Evolutionary conservation across 2,888 invertebrate genomes (phyloP), one percentile per base, ranked within the genome.

Genomic region (Andrena bucephala): DNA sequence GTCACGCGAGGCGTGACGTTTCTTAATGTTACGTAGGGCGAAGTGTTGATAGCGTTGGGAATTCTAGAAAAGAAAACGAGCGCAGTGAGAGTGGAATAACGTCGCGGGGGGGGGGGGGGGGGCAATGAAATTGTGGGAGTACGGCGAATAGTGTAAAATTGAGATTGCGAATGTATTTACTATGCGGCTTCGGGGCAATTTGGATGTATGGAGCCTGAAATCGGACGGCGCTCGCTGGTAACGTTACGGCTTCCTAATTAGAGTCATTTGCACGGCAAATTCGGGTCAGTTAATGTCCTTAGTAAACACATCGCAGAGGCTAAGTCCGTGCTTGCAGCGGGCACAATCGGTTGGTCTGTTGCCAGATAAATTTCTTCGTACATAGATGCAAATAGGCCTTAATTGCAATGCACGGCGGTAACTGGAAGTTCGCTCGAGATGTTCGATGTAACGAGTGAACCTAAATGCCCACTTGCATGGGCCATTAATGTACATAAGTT

Each of bases 351-450:
- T 69, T 83, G 76, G 81, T 70, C 69, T 60, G 72, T 60, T 68
- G 83, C 81, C 83, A 81, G 65, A 72, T 81, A 81, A 73, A 77
- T 83, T 81, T 76, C 42, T 73, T 73, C 73, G 60, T 20, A 57
- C 62, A 57, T 57, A 63, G 42, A 65, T 31, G 70, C 77, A 69
- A 83, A 81, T 59, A 77, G 76, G 60, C 68, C 73, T 81, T 73
- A 81, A 83, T 83, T 62, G 70, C 67, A 70, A 67, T 48, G 33
- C 66, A 33, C 59, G 66, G 65, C 48, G 48, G 63, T 29, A 24
- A 67, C 60, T 48, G 50, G 48, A 72, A 20, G 33, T 33, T 33
- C 57, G 10, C 10, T 57, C 10, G 10, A 13, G 24, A 20, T 24
- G 57, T 13, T 57, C 24, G 24, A 52, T n/a, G 6, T 52, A 52